Evolutionary conservation across 1,140 invertebrate species (phyloP), one percentile per base, ranked within the genome.

Genomic region (Melitaea cinxia): DNA sequence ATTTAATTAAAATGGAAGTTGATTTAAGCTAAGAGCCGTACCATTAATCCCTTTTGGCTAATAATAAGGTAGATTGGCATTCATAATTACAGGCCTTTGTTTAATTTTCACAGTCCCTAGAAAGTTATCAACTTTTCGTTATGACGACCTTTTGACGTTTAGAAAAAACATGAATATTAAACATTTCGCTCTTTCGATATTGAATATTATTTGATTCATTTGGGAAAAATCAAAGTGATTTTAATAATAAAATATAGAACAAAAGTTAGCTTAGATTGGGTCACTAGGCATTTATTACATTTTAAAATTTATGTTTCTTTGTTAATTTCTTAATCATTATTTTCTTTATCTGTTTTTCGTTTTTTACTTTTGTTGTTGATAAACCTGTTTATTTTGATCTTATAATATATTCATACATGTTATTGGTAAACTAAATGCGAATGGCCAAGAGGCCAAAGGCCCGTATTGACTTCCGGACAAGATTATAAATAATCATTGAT

Each of bases 31-130:
- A 30, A 65, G 56, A 23, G 19, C 55, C 37, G 35, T 54, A 45
- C 63, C 56, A 65, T 65, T 60, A 52, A 21, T 65, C 63, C 63
- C 63, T 59, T 65, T 65, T 45, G 63, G 55, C 63, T 65, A 58
- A 65, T 65, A 58, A 65, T 65, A 65, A 65, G 63, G 55, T 65
- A 59, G 63, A 65, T 65, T 65, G 63, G 55, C 63, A 59, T 65
- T 45, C 63, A 65, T 65, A 65, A 65, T 65, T 65, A 65, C 63
- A 24, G 49, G 49, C 55, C 63, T 59, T 65, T 59, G 56, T 65
- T 57, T 65, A 58, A 65, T 65, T 65, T 65, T 47, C 55, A 23
- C 30, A 33, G 54, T 52, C 62, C 63, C 63, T 58, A 33, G 35
- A 59, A 65, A 65, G 30, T 59, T 65, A 65, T 65, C 57, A 65